Percentiles rank a stretch among this genome's conserved stretches.
Conservation (phyloP, 2,797 vertebrate species). For the Allobates femoralis region DNA sequence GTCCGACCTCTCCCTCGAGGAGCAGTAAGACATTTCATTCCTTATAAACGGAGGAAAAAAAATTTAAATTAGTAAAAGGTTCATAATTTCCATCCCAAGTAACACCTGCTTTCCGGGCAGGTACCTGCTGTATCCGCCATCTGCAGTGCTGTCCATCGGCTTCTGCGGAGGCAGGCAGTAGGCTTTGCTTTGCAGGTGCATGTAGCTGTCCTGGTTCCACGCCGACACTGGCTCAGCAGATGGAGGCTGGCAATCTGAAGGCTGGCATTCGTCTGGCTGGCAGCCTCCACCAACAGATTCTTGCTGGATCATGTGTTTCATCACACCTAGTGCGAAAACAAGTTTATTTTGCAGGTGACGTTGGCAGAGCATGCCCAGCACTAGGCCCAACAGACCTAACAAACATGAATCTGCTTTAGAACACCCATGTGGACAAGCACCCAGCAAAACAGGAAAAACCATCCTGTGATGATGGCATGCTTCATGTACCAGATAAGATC, state of each 20-base stretch:
- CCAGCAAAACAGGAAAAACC: too few relatives aligned
- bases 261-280: conserved; percentile 83
- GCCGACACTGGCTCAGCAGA: conserved; percentile 83
- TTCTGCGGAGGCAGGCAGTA: conserved; percentile 90
- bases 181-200: conserved; percentile 82
- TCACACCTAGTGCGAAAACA: conserved; percentile 78
- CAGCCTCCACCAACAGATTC: conserved; percentile 82
- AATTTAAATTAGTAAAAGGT: neutral
- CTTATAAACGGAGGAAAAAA: conserved; percentile 75
- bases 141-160: conserved; percentile 79
- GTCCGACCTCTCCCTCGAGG: conserved; percentile 72
- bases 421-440: too few relatives aligned
- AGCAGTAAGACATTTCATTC: conserved; percentile 79
- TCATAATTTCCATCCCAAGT: neutral
- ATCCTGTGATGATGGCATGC: neutral
- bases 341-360: neutral
- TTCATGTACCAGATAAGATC: too few relatives aligned
- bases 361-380: neutral
- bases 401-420: neutral
- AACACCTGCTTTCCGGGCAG: too few relatives aligned
- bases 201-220: conserved; percentile 91
- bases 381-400: too few relatives aligned
- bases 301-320: conserved; percentile 89
- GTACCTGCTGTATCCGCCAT: conserved; percentile 83
- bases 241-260: conserved; percentile 84